Evolutionary conservation across 2,888 invertebrate species (phyloP), one percentile per base, ranked within the genome.

Genomic region (Epirrhoe tristata): DNA sequence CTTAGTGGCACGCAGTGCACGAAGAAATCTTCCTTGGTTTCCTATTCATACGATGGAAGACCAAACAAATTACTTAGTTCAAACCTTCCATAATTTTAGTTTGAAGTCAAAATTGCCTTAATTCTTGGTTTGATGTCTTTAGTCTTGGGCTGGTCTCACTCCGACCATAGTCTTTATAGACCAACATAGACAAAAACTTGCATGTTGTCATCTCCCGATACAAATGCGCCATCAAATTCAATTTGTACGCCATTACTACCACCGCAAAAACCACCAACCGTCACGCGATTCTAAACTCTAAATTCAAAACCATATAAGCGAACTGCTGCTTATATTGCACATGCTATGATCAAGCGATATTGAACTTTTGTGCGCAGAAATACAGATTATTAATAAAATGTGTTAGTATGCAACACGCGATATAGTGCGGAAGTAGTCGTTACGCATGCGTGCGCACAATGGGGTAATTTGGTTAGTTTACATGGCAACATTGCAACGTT

Each of bases 391-490:
- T 6, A 24, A 10, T 2, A 14, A 53, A 43, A 8, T n/a, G 17
- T 63, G 66, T 67, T 66, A 52, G 63, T 68, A 72, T 71, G 69
- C 72, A 54, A 60, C 58, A 75, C 69, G 72, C 74, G 62, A 81
- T 76, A 76, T 74, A 74, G 77, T 73, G 72, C 80, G 84, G 84
- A 82, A 83, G 83, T 75, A 71, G 34, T 31, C 70, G 78, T 76
- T 80, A 79, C 77, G 81, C 78, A 48, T 71, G 57, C 55, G n/a
- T n/a, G 64, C 66, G 55, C 54, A 12, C 56, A 66, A 54, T 70
- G 67, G 67, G 72, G 74, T 72, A 74, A 74, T 74, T 72, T 66
- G 59, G 68, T 58, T 64, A 36, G 62, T 63, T 57, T 66, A 67
- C 69, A 53, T 69, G 70, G 68, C 67, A 74, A 64, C 67, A 63